Conservation (phyloP, 2,797 vertebrate species). For the Myiotriccus ornatus region DNA sequence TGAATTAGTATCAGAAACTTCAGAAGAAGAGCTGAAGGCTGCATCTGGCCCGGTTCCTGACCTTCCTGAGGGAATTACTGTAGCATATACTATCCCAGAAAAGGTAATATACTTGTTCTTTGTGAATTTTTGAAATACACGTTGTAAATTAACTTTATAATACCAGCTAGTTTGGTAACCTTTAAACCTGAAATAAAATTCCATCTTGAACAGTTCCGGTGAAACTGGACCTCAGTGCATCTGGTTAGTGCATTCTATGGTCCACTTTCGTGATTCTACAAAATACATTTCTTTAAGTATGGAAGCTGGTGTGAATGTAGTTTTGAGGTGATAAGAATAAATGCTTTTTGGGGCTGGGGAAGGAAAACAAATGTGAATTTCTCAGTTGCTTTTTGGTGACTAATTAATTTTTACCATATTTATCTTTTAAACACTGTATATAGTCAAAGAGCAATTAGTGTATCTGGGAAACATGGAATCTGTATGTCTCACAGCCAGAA, state of each 20-base stretch:
- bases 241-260: neutral
- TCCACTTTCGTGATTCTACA: neutral
- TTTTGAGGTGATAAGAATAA: neutral
- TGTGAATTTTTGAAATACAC: neutral
- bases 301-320: neutral
- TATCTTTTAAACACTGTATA: neutral
- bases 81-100: conserved; percentile 93
- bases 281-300: neutral
- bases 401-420: neutral
- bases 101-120: conserved; percentile 76
- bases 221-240: neutral
- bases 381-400: neutral
- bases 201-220: neutral
- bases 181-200: neutral
- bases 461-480: neutral
- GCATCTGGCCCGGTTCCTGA: conserved; percentile 84
- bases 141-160: neutral
- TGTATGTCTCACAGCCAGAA: neutral
- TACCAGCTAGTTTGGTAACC: neutral
- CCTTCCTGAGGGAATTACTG: conserved; percentile 91
- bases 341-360: neutral
- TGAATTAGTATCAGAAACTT: conserved; percentile 91
- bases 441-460: neutral
- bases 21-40: conserved; percentile 86
- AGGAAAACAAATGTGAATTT: neutral